Percentiles rank a stretch among this genome's conserved stretches.
Evolutionary conservation across 2,797 vertebrate genomes (phyloP).

Genomic region (Acridotheres tristis): DNA sequence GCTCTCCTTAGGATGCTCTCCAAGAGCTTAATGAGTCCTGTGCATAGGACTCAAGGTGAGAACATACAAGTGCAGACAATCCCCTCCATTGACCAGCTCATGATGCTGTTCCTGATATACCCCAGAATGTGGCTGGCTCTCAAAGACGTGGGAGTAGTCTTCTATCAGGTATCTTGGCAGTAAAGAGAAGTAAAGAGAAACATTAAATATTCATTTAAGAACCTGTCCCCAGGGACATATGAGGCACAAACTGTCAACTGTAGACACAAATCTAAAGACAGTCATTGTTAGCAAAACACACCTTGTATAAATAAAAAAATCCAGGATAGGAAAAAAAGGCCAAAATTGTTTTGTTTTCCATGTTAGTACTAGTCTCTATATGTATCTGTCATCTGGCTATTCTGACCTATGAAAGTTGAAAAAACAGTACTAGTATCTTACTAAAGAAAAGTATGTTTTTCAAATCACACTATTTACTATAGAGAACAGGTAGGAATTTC

Average conservation of each 20-base stretch:
- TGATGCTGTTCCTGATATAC: background rate
- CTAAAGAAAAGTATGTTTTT: background rate
- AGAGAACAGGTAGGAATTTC: background rate
- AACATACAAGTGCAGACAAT: background rate
- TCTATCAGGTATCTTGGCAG: background rate
- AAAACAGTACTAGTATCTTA: background rate
- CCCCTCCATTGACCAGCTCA: background rate
- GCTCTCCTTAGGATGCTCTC: background rate
- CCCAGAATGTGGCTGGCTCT: accelerated
- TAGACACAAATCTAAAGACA: background rate
- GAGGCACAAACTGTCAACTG: background rate
- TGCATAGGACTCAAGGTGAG: background rate
- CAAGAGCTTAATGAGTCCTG: background rate
- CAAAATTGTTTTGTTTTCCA: background rate
- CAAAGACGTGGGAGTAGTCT: background rate
- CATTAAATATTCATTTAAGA: background rate
- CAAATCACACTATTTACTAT: background rate
- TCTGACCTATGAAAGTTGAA: background rate
- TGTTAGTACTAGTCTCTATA: background rate
- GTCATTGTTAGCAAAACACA: background rate
- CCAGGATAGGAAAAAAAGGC: background rate
- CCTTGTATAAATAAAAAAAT: background rate
- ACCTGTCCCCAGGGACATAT: background rate
- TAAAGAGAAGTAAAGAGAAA: background rate
- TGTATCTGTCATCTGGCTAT: background rate